Base-by-base conservation (phyloP, 2,888 invertebrate genomes). In the Eristalis arbustorum region DNA sequence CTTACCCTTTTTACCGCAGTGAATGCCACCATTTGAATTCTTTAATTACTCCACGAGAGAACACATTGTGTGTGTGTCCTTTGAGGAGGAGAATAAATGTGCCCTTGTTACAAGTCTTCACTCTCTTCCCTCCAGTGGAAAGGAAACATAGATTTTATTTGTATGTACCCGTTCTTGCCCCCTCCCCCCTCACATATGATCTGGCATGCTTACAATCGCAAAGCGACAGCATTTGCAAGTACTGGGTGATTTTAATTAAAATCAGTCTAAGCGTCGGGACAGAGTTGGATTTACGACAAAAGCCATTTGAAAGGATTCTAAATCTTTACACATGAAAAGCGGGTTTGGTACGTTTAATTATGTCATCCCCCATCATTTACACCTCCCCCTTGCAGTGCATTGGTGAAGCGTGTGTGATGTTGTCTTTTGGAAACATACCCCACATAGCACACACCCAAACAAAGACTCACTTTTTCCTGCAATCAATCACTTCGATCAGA, bases 1-100 rank as follows among this genome's bases (percentile, higher is more conserved):
- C 49, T n/a, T 56, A 56, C 8, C 49, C 40, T n/a, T 13, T 22
- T 1, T 57, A 1, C 23, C 40, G 25, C 18, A 28, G 59, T 56
- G 34, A 71, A 79, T 79, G 72, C 59, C 67, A 63, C 28, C 73
- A 80, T 73, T 74, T 61, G 62, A 80, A 73, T 80, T 73, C 73
- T 62, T 80, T 80, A 73, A 80, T 80, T 73, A 80, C 67, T 80
- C 72, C 72, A 34, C 78, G 72, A 72, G 72, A 61, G n/a, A n/a
- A n/a, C n/a, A 61, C 61, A 79, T 72, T 72, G 66, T 79, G 66
- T 72, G 66, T 72, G 66, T 67, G 34, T 22, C 56, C 77, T 69
- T 56, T 77, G 37, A 63, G 61, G n/a, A 42, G 56, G 2, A 49
- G 49, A n/a, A 18, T 14, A 57, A 64, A 59, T 71, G 59, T 23